Base-by-base conservation (phyloP, 2,797 vertebrate genomes). In the Gobionotothen gibberifrons region DNA sequence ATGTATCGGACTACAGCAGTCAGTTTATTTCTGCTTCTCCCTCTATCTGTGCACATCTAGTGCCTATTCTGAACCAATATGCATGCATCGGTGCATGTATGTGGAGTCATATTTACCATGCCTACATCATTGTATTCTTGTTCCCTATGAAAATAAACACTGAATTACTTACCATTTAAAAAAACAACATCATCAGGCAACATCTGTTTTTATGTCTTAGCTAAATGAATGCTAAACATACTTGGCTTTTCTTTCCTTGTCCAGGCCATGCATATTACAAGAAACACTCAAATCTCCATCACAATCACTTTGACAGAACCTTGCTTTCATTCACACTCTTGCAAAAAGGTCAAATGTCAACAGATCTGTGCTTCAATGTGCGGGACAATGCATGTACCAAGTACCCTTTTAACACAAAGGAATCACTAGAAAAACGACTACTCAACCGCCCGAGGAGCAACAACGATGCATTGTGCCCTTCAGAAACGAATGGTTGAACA, bases 11-110 rank as follows among this genome's bases (percentile, higher is more conserved):
- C 47, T 19, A 14, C 42, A 55, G 47, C 63, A n/a, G 65, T 13
- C 21, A 3, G 26, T 32, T 53, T 60, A 14, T 40, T 55, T 14
- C 47, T 36, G 32, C 32, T 36, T 36, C 32, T 68, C 46, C 67
- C 49, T 73, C 67, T 72, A 58, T 82, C 74, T 78, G 58, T 65
- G 56, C 55, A 15, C 6, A 17, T 26, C 17, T 14, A 14, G 6
- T 1, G 19, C 52, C 26, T 15, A n/a, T 22, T 19, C 51, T 22
- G 21, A 39, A 60, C 29, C 26, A 9, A 61, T 21, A 46, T 21
- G 39, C 51, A 62, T 47, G 43, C 51, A 13, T 13, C 14, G 15
- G 8, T 49, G 65, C 22, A n/a, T 12, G 52, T 0, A 47, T 14
- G 4, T 14, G n/a, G 12, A 62, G 22, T 69, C 64, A 21, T 14